These are phyloP conservation scores for Enteromius unitaeniatus DNA, from an alignment of 2,797 vertebrate genomes.

Conservation along the genomic window DNA sequence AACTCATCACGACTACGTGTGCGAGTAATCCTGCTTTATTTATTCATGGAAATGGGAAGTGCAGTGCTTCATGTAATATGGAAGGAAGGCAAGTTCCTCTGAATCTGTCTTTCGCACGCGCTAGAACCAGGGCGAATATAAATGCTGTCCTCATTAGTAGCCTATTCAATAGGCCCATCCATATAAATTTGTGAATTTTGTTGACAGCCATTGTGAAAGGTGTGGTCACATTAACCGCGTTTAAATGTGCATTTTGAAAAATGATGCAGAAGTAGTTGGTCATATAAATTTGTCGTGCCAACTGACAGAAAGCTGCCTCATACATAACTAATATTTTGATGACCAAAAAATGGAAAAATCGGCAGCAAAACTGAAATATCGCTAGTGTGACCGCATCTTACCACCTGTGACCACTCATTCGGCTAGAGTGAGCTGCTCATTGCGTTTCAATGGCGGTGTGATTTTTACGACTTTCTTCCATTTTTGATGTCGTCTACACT, in stretches of 20 bases:
- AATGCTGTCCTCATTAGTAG: not conserved
- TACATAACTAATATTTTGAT: not conserved
- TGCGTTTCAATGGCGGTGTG: conserved; percentile 29
- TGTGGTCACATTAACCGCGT: not conserved
- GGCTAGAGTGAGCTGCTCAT: conserved; percentile 18
- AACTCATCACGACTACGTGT: conserved; percentile 32
- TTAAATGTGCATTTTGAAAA: not conserved
- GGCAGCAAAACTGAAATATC: not conserved
- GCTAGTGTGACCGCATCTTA: not conserved
- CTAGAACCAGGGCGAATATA: conserved; percentile 7
- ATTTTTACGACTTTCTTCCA: conserved; percentile 27
- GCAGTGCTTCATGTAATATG: conserved; percentile 38
- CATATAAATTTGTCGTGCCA: not conserved
- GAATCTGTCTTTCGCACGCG: conserved; percentile 3
- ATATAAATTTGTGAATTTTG: not conserved
- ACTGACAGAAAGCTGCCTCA: not conserved
- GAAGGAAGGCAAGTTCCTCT: conserved; percentile 35
- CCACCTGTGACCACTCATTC: conserved; percentile 21
- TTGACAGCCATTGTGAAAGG: not conserved
- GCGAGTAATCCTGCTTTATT: conserved; percentile 55
- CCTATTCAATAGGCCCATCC: not conserved
- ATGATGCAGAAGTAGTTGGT: not conserved
- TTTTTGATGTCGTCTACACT: conserved; percentile 30
- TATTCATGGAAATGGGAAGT: conserved; percentile 54
- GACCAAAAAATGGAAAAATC: not conserved